A percentile compares a stretch with the other conserved stretches of the same genome.
phyloP scores from a whole-genome alignment of 2,888 invertebrate species.

The Drosophila testacea region DNA sequence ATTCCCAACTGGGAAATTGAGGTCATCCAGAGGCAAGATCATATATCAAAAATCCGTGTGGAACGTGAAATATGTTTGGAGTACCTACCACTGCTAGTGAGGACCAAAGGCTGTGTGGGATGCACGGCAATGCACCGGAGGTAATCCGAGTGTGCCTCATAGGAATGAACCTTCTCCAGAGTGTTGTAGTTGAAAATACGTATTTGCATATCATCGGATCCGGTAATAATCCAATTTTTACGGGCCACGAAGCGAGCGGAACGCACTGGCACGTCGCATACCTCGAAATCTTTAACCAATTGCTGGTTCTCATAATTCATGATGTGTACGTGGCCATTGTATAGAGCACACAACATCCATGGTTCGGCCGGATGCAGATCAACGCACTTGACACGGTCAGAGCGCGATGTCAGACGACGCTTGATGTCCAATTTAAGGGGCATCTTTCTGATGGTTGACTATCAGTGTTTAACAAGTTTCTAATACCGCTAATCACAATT shows the following conservation, averaged over 20 bases:
- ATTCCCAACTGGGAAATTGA: background rate
- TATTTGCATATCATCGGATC: constrained; percentile 98
- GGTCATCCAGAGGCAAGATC: background rate
- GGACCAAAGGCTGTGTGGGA: constrained; percentile 97
- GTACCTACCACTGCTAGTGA: constrained; percentile 96
- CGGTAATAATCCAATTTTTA: constrained; percentile 99
- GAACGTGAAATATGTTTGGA: background rate
- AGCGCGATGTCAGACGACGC: constrained; percentile 97
- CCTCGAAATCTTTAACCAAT: constrained; percentile 95
- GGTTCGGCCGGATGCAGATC: constrained; percentile 99
- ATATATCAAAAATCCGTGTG: background rate
- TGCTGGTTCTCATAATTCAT: constrained; percentile 99
- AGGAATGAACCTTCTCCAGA: constrained; percentile 96
- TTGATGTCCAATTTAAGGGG: constrained; percentile 99
- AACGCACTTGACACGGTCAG: constrained; percentile 99
- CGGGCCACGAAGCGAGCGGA: constrained; percentile 98
- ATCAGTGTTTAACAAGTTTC: constrained; percentile 29
- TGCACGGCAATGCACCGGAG: constrained; percentile 98
- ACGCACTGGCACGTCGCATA: constrained; percentile 98
- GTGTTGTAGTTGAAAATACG: constrained; percentile 99
- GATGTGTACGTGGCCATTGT: constrained; percentile 99
- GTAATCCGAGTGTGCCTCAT: constrained; percentile 99
- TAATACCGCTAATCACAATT: constrained; percentile 36
- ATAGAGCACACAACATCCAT: constrained; percentile 99
- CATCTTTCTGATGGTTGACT: constrained; percentile 83